Evolutionary conservation across 2,888 invertebrate species (phyloP), one percentile per base, ranked within the genome.

Genomic region (Leptinotarsa rubiginosa): DNA sequence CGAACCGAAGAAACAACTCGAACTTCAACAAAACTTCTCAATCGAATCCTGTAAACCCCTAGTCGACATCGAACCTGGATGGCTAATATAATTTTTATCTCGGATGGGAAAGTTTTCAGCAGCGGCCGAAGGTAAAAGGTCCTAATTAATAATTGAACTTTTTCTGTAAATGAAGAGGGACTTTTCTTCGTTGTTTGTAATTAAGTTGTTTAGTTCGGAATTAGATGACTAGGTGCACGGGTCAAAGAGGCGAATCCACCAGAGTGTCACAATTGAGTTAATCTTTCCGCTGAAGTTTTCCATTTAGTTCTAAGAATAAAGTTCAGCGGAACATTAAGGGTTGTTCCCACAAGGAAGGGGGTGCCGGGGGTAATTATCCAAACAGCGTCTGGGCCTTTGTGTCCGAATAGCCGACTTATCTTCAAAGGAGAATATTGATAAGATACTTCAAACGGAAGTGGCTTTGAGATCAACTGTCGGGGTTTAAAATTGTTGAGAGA

Each of bases 11-110:
- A 73, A 73, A 68, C 67, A 71, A 65, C 67, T 67, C 71, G 65
- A 74, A 74, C 70, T 74, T 68, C 71, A 74, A 75, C 73, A 70
- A 75, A 75, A 75, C 69, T 75, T 73, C 75, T 56, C 66, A 73
- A 75, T 75, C 70, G 75, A 75, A 70, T 75, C 73, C 64, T 70
- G n/a, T 50, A 47, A 70, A 69, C 72, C 72, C 69, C 67, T 70
- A 70, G 66, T 62, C 70, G 73, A 56, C 54, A 47, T 56, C 73
- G 68, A 78, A 78, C 73, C 77, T 74, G 70, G 70, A 69, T 54
- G 74, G 77, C 74, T 78, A 78, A 78, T 78, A 75, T 75, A 77
- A 78, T 77, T 77, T 78, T 78, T 74, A 77, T 77, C 74, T 73
- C 69, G 65, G 70, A 74, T 74, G 74, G 75, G 68, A 75, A 78